Base-by-base conservation (phyloP, 1,140 invertebrate species). In the Anadara kagoshimensis region DNA sequence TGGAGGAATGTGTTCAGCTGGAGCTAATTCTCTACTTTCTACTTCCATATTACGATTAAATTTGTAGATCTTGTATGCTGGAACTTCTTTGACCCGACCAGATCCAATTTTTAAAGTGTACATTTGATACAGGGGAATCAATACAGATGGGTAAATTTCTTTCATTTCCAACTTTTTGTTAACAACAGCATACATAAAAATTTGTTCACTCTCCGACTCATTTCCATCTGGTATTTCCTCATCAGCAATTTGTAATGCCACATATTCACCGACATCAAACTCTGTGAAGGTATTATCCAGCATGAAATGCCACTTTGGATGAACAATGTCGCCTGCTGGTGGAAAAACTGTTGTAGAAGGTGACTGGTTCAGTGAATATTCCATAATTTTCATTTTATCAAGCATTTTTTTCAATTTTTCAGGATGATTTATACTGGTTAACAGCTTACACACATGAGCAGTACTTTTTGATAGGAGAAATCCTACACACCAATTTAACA, bases 141-240 rank as follows among this genome's bases (percentile, higher is more conserved):
- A 36, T 36, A 36, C 29, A 36, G 29, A 7, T 36, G 29, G 29
- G 7, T 36, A 7, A 36, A 7, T 36, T 36, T 36, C 29, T 3
- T 12, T 36, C 7, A 11, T 11, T 29, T 64, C 45, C 20, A 44
- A n/a, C 36, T 64, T 64, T 14, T 53, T 0, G 8, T 24, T 8
- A n/a, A 64, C 45, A 14, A 64, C 51, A n/a, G 62, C 62, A 64
- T 64, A 64, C 10, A 64, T 64, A 20, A 51, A 64, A 11, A 36
- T 7, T 36, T 36, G 29, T 36, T 7, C 29, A 36, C 29, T 36
- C 7, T 36, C 29, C 7, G 29, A 64, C n/a, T 18, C 41, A n/a
- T 64, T 29, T 2, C 24, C 26, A 5, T 51, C 62, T 0, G 24
- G 8, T 29, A 29, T 47, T 29, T 63, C 47, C 29, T 62, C 62